Percentiles rank a stretch among this genome's conserved stretches.
Evolutionary conservation across 2,113 vertebrate species (phyloP).

Genomic region (Plectropomus leopardus): DNA sequence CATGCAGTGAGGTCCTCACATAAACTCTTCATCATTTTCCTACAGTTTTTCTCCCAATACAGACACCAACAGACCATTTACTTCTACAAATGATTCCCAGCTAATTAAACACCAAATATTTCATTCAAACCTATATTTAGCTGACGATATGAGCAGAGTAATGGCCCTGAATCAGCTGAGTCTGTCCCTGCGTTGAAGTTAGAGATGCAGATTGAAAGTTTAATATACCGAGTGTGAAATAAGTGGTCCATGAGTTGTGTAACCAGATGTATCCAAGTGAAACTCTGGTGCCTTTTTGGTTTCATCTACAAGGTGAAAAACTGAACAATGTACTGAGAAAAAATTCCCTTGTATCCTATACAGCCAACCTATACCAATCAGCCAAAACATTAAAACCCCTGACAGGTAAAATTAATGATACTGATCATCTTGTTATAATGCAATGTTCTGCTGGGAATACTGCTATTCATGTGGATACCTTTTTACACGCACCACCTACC

Average conservation of each 20-base stretch:
- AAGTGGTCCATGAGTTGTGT: not conserved
- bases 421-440: no score
- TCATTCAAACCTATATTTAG: no score
- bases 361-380: not conserved
- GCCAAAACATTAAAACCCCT: no score
- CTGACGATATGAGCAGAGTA: no score
- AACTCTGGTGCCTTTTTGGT: not conserved
- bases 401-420: no score
- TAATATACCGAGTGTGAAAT: not conserved
- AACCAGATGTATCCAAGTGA: not conserved
- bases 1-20: not conserved
- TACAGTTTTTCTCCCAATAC: not conserved
- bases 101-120: no score
- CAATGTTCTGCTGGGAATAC: no score
- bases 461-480: no score
- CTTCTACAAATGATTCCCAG: no score
- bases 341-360: not conserved
- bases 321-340: not conserved
- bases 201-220: not conserved
- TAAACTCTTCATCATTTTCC: not conserved
- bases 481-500: no score
- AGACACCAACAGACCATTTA: no score
- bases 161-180: not conserved
- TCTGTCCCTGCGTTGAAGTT: not conserved
- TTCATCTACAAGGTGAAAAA: not conserved